phyloP scores from a whole-genome alignment of 2,888 invertebrate species.

The Callyntrura sp. region DNA sequence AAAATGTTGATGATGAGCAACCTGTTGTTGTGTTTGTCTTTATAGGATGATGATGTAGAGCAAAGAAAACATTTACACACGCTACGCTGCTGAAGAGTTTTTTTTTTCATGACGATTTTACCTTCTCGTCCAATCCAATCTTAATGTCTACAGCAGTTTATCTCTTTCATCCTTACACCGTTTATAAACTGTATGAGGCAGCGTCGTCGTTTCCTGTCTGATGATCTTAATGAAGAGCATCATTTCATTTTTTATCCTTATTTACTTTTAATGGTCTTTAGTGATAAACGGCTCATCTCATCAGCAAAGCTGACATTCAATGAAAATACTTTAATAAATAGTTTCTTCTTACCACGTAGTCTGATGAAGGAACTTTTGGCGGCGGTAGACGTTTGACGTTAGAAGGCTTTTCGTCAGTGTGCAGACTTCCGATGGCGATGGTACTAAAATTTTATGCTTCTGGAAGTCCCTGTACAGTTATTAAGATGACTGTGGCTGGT shows the following conservation, averaged over 20 bases:
- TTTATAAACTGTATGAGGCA: background rate
- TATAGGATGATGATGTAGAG: background rate
- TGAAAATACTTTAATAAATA: background rate
- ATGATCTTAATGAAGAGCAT: background rate
- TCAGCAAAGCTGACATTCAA: background rate
- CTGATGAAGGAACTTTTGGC: background rate
- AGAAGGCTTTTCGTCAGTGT: no score
- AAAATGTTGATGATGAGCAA: background rate
- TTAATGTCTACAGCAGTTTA: background rate
- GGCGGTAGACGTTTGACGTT: background rate
- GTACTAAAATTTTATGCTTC: no score
- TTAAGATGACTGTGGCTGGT: background rate
- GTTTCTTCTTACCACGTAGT: background rate
- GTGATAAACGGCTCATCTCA: background rate
- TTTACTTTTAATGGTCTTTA: background rate
- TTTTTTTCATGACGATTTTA: background rate
- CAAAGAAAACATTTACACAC: background rate
- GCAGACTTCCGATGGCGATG: no score
- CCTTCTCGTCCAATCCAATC: conserved; percentile 19
- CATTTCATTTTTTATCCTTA: conserved; percentile 6
- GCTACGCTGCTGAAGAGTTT: conserved; percentile 1
- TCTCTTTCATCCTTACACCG: background rate
- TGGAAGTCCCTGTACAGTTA: background rate
- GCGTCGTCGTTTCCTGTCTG: background rate
- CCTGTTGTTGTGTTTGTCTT: conserved; percentile 13